These are phyloP conservation scores for Stigmatopora argus DNA, from an alignment of 2,113 vertebrate species.

Conservation along the genomic window DNA sequence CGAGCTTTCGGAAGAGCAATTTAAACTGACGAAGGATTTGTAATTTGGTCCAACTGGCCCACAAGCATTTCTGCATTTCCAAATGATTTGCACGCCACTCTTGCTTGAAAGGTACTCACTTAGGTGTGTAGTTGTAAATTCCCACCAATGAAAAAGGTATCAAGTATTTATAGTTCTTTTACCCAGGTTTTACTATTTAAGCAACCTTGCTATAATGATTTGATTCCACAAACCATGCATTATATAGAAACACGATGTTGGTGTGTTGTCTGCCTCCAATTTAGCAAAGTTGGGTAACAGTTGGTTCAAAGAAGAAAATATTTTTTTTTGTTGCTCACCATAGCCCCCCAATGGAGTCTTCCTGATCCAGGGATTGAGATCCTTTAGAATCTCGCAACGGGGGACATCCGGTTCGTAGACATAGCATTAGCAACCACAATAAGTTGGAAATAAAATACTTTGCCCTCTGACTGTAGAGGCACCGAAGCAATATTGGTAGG, in stretches of 20 bases:
- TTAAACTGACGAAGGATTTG: constrained; percentile 34
- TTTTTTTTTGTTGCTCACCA: background rate
- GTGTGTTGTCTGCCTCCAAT: too few relatives aligned
- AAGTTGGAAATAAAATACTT: background rate
- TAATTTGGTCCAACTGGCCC: constrained; percentile 46
- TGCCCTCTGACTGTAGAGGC: background rate
- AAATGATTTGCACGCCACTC: constrained; percentile 53
- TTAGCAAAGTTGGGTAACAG: too few relatives aligned
- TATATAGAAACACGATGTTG: too few relatives aligned
- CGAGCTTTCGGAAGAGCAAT: constrained; percentile 33
- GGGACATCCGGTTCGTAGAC: background rate
- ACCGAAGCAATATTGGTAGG: background rate
- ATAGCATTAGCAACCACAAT: background rate
- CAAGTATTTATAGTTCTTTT: background rate
- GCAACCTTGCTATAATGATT: background rate
- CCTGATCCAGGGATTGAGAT: background rate
- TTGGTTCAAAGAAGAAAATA: too few relatives aligned
- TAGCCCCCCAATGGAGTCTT: background rate
- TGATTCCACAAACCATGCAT: background rate
- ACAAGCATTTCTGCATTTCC: constrained; percentile 40
- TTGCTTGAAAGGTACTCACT: constrained; percentile 1
- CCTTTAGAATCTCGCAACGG: background rate
- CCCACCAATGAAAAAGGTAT: background rate
- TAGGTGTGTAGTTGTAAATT: constrained; percentile 17
- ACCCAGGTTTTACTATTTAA: background rate